These are phyloP conservation scores for Heteromyza rotundicornis DNA, from an alignment of 2,888 invertebrate species.

Conservation along the genomic window DNA sequence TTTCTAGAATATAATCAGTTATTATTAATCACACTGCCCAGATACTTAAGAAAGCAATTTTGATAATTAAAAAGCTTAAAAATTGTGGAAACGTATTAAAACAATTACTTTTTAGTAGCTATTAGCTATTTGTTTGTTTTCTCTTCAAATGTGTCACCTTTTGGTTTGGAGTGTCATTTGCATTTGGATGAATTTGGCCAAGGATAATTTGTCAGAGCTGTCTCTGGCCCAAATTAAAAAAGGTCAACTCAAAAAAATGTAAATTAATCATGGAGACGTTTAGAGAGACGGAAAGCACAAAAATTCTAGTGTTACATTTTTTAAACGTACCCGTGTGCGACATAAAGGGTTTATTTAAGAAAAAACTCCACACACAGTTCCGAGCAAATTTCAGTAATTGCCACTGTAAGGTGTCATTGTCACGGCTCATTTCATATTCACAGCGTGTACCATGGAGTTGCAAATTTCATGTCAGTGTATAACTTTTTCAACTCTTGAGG, in stretches of 20 bases:
- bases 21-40: no score
- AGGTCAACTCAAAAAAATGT: not conserved
- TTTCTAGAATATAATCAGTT: no score
- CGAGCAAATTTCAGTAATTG: not conserved
- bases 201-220: not conserved
- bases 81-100: not conserved
- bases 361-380: not conserved
- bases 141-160: not conserved
- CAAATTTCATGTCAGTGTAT: not conserved
- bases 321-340: not conserved
- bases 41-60: no score
- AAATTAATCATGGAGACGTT: not conserved
- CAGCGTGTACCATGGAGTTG: not conserved
- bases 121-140: not conserved
- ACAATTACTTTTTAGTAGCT: not conserved
- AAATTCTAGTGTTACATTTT: not conserved
- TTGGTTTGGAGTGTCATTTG: not conserved
- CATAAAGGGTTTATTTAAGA: not conserved
- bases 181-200: not conserved
- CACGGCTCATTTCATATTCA: slow-evolving; percentile 6
- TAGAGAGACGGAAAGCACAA: no score
- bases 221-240: not conserved
- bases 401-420: not conserved
- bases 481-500: not conserved
- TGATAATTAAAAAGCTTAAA: not conserved